Conservation (phyloP, 2,113 vertebrate species). For the Caloenas nicobarica region DNA sequence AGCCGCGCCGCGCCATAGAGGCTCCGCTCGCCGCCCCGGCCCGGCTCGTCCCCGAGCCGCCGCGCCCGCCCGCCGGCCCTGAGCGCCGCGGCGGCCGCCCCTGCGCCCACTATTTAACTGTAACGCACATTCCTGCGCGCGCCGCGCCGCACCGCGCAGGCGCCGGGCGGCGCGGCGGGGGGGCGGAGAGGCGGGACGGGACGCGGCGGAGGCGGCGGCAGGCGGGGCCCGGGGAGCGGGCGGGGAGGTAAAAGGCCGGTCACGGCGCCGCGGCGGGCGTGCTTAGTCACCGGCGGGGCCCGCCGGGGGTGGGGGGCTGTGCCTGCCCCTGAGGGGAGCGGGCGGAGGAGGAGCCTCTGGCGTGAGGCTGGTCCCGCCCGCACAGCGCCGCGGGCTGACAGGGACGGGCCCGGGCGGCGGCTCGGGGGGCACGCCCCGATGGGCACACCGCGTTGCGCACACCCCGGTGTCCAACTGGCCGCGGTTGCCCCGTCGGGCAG, state of each 20-base stretch:
- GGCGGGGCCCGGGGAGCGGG: not conserved
- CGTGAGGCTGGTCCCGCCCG: not conserved
- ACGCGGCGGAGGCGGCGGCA: not conserved
- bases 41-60: not conserved
- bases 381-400: fast-evolving
- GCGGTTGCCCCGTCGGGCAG: no score
- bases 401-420: no score
- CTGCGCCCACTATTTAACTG: constrained; percentile 48
- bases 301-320: fast-evolving
- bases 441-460: no score
- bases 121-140: constrained; percentile 32
- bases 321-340: no score
- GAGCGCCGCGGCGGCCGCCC: not conserved
- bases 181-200: not conserved
- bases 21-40: not conserved
- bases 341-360: fast-evolving
- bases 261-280: not conserved
- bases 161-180: not conserved
- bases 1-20: constrained; percentile 66
- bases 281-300: not conserved
- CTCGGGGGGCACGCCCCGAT: no score
- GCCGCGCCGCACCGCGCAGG: not conserved
- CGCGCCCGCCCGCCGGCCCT: not conserved
- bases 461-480: no score
- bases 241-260: not conserved